Evolutionary conservation across 1,140 invertebrate genomes (phyloP), one percentile per base, ranked within the genome.

Genomic region (Conus betulinus): DNA sequence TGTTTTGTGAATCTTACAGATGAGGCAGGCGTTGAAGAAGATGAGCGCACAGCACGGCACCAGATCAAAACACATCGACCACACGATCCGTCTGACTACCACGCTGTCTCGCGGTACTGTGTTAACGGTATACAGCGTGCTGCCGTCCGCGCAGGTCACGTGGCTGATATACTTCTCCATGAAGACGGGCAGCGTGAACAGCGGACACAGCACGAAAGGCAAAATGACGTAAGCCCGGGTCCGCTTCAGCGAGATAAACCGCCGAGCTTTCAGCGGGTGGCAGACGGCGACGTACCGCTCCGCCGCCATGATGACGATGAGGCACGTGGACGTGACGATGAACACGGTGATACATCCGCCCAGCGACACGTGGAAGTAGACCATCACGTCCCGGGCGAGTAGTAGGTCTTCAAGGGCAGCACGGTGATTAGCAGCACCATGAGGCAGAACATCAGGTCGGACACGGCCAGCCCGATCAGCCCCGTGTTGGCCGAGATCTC

Each of bases 401-500:
- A 94, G 55, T 83, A 76, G 5, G 90, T 63, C 71, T 93, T 53
- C 15, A 89, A 85, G 60, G 91, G 91, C 84, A 93, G 87, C 7
- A 91, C 57, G 39, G 93, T 93, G 88, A 93, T 93, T 25, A 93
- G 81, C 52, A 94, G 89, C 5, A 92, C 94, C 84, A 94, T 55
- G 20, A 94, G 85, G 90, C 94, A 95, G 87, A 94, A 94, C 90
- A 95, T 92, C 8, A 94, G 92, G 88, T 95, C 94, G 57, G 94
- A 94, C 4, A 94, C 91, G 15, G 94, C 94, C 76, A 95, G 90
- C 10, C 93, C 94, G 39, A 94, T 94, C 74, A 95, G 91, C 55
- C 94, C 94, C 67, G 93, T 92, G 88, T 95, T 93, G 25, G 94
- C 94, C 1, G 94, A 94, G 87, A 93, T 92, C 90, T 95, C 94